Conservation (phyloP, 1,140 invertebrate species). For the Paraescarpia echinospica region DNA sequence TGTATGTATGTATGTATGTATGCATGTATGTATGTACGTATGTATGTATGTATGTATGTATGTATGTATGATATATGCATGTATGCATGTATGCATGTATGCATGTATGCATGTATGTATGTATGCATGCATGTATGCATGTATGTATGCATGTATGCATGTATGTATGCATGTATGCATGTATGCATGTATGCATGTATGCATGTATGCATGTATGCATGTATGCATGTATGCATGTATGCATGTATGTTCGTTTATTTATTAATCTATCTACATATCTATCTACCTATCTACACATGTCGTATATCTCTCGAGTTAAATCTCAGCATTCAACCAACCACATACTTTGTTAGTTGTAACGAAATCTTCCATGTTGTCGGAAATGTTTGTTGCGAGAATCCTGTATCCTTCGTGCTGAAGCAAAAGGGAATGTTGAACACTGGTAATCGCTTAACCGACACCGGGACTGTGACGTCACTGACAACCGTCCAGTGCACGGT, state of each 20-base stretch:
- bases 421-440: not conserved
- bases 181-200: not conserved
- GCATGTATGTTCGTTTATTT: too few species aligned
- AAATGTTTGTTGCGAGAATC: not conserved
- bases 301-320: too few species aligned
- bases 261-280: too few species aligned
- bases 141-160: slow-evolving; percentile 3
- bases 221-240: too few species aligned
- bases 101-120: too few species aligned
- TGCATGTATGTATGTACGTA: too few species aligned
- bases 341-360: not conserved
- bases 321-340: not conserved
- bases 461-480: not conserved
- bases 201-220: not conserved
- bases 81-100: too few species aligned
- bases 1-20: too few species aligned
- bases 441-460: not conserved
- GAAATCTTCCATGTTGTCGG: not conserved
- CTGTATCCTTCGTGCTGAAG: not conserved
- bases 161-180: not conserved
- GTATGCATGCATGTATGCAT: too few species aligned
- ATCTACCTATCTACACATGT: too few species aligned
- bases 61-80: too few species aligned
- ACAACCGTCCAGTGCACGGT: not conserved
- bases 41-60: too few species aligned